Percentiles rank a stretch among this genome's conserved stretches.
phyloP scores from a whole-genome alignment of 2,888 invertebrate genomes.

The Apotomis turbidana region DNA sequence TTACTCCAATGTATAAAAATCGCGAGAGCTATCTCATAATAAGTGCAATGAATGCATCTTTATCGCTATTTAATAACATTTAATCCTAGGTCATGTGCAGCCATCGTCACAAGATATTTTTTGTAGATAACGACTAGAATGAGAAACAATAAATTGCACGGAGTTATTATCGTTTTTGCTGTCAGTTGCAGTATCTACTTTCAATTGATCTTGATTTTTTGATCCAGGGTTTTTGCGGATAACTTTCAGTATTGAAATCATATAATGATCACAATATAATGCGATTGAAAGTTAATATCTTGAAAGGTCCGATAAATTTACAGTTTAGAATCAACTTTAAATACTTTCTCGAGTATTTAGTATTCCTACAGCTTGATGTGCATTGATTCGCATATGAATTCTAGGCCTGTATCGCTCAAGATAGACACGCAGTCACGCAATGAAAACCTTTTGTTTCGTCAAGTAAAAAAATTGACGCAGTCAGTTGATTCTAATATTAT shows the following conservation, averaged over 20 bases:
- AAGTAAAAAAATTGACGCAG: no score
- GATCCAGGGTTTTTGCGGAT: not conserved
- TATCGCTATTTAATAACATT: not conserved
- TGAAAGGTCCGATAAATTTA: not conserved
- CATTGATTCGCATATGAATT: no score
- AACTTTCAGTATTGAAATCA: not conserved
- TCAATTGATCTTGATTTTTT: not conserved
- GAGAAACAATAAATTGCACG: not conserved
- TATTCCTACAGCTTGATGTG: no score
- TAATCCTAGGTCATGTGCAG: constrained; percentile 2
- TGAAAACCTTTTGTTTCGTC: no score
- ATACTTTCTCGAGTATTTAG: no score
- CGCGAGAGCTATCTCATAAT: not conserved
- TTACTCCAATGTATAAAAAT: not conserved
- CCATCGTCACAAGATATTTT: not conserved
- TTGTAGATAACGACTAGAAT: not conserved
- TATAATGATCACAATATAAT: not conserved
- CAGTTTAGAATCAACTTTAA: no score
- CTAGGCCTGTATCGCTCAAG: no score
- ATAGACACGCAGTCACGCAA: no score
- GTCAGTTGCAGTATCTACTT: not conserved
- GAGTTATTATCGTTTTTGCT: not conserved
- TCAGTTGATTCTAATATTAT: no score
- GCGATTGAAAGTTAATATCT: not conserved
- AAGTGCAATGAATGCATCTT: not conserved